phyloP scores from a whole-genome alignment of 2,797 vertebrate genomes.

The Melanotaenia boesemani region DNA sequence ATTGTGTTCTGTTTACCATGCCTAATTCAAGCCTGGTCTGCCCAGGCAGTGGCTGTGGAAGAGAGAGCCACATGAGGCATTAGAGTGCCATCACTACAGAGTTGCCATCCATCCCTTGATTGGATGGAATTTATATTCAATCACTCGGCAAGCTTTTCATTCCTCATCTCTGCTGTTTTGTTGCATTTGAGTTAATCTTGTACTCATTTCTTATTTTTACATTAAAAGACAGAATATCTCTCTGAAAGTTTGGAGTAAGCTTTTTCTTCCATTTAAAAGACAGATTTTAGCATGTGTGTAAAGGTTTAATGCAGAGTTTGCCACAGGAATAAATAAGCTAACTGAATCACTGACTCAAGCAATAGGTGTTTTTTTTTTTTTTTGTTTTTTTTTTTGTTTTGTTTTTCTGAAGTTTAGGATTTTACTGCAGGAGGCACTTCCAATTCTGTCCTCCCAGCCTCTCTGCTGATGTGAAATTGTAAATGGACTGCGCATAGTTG shows the following conservation, averaged over 20 bases:
- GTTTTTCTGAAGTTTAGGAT: conserved; percentile 37
- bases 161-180: background rate
- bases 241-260: conserved; percentile 7
- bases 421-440: conserved; percentile 27
- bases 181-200: background rate
- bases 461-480: conserved; percentile 1
- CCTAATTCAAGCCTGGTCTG: conserved; percentile 34
- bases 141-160: background rate
- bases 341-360: conserved; percentile 56
- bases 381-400: no score
- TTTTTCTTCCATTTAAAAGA: background rate
- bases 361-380: conserved; percentile 22
- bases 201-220: conserved; percentile 7
- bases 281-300: conserved; percentile 13
- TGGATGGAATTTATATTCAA: background rate
- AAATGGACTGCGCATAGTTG: background rate
- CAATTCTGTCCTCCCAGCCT: conserved; percentile 27
- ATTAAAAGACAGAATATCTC: background rate
- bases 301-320: conserved; percentile 24
- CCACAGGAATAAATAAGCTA: conserved; percentile 47
- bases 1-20: conserved; percentile 44
- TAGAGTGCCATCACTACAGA: conserved; percentile 6
- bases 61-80: conserved; percentile 2
- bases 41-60: background rate
- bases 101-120: conserved; percentile 8